Evolutionary conservation across 92 coral and sea anemone species (phyloP), one percentile per base, ranked within the genome.

Genomic region (Siderastrea siderea): DNA sequence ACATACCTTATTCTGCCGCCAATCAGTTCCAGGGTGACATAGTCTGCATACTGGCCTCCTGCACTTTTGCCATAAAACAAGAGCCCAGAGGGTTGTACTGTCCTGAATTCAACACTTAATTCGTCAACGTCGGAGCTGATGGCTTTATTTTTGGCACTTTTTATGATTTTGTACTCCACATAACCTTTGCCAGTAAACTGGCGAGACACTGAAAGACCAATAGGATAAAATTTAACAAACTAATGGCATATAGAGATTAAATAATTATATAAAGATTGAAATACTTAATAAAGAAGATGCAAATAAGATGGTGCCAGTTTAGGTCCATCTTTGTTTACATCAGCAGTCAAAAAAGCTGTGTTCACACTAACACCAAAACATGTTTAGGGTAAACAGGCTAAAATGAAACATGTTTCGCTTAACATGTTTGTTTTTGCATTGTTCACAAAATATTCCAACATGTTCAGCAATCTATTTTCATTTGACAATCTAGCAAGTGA

Each of bases 1-100:
- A 26, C 47, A 26, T 84, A 95, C 98, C 98, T 93, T 7, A 95
- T 74, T 80, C 92, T 95, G 63, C 96, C 98, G 19, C 98, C 96
- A 74, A 91, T 79, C 50, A 95, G 84, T 81, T 95, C 98, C 47
- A 95, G 78, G 8, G 98, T 93, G 13, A 95, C 63, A 55, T 88
- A 95, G 77, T 95, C 98, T 44, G 93, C 87, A 10, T 65, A 75
- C 4, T 63, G 65, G 16, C 95, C 96, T 13, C 98, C 98, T 4
- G 83, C 55, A 71, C 92, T 93, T 26, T 84, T 92, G 55, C 94
- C 88, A 80, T 93, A 93, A 52, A 95, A 82, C 63, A 95, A 54
- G 60, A 95, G 86, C 16, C 96, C 98, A 73, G 86, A 91, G 8
- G 98, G 96, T 67, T 91, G 93, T 26, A 93, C 76, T 2, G 98